Evolutionary conservation across 2,888 invertebrate species (phyloP).

Genomic region (Odiellus spinosus): DNA sequence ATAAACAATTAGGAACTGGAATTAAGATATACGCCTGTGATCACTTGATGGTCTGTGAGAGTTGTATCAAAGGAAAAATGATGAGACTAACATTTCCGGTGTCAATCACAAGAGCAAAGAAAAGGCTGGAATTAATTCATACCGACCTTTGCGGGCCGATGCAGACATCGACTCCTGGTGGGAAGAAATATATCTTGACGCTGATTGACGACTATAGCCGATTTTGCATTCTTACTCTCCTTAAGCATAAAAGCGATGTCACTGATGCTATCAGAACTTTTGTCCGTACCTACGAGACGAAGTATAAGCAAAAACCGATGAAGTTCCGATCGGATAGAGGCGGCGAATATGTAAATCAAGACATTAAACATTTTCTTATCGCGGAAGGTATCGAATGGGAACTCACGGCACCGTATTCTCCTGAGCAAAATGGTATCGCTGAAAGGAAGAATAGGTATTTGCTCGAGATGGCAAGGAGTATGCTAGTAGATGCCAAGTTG

Average conservation of each 20-base stretch:
- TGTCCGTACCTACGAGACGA: background rate
- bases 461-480: constrained; percentile 15
- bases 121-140: constrained; percentile 2
- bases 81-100: too few species aligned
- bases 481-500: constrained; percentile 10
- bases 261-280: constrained; percentile 3
- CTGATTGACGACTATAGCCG: constrained; percentile 5
- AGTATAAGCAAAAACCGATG: constrained; percentile 1
- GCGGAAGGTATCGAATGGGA: constrained; percentile 15
- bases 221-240: constrained; percentile 5
- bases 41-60: too few species aligned
- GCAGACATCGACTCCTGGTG: constrained; percentile 1
- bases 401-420: constrained; percentile 13
- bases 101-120: constrained; percentile 3
- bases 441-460: constrained; percentile 19
- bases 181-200: constrained; percentile 6
- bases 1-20: too few species aligned
- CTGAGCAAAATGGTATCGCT: constrained; percentile 19
- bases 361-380: constrained; percentile 10
- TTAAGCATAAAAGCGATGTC: constrained; percentile 7
- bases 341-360: constrained; percentile 12
- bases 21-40: too few species aligned
- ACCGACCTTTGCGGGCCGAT: constrained; percentile 8
- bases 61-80: too few species aligned
- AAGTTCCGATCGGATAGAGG: constrained; percentile 13